phyloP scores from a whole-genome alignment of 2,797 vertebrate species.

The Notolabrus celidotus region DNA sequence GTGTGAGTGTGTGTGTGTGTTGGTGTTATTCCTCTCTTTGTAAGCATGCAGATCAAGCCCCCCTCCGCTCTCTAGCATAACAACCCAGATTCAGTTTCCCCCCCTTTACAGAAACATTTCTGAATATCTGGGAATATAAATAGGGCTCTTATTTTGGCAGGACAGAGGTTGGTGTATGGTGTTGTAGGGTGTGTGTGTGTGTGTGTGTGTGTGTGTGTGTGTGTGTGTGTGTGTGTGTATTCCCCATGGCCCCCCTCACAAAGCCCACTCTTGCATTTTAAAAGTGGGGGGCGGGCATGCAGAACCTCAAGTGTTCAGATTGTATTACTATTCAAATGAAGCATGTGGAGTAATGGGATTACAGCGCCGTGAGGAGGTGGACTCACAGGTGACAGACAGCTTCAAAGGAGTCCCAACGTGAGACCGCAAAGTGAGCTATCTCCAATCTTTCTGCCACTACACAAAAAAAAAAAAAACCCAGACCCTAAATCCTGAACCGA shows the following conservation, averaged over 20 bases:
- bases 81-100: slow-evolving; percentile 82
- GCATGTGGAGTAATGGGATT: slow-evolving; percentile 80
- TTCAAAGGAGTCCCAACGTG: slow-evolving; percentile 17
- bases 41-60: slow-evolving; percentile 44
- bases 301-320: slow-evolving; percentile 83
- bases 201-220: slow-evolving; percentile 12
- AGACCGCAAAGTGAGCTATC: slow-evolving; percentile 8
- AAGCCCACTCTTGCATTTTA: slow-evolving; percentile 69
- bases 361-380: slow-evolving; percentile 68
- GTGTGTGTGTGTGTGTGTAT: slow-evolving; percentile 35
- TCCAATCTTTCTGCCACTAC: background rate
- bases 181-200: slow-evolving; percentile 18
- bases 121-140: slow-evolving; percentile 54
- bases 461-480: slow-evolving; percentile 21
- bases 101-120: slow-evolving; percentile 69
- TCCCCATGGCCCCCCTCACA: slow-evolving; percentile 47
- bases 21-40: slow-evolving; percentile 57
- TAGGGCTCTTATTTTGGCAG: slow-evolving; percentile 42
- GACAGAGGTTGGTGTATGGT: slow-evolving; percentile 33
- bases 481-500: slow-evolving; percentile 1
- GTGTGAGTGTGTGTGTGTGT: slow-evolving; percentile 65
- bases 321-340: slow-evolving; percentile 87
- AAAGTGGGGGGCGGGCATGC: slow-evolving; percentile 71
- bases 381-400: slow-evolving; percentile 63
- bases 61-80: slow-evolving; percentile 34